Evolutionary conservation across 2,888 invertebrate genomes (phyloP), one percentile per base, ranked within the genome.

Genomic region (Acanthococcus lagerstroemiae): DNA sequence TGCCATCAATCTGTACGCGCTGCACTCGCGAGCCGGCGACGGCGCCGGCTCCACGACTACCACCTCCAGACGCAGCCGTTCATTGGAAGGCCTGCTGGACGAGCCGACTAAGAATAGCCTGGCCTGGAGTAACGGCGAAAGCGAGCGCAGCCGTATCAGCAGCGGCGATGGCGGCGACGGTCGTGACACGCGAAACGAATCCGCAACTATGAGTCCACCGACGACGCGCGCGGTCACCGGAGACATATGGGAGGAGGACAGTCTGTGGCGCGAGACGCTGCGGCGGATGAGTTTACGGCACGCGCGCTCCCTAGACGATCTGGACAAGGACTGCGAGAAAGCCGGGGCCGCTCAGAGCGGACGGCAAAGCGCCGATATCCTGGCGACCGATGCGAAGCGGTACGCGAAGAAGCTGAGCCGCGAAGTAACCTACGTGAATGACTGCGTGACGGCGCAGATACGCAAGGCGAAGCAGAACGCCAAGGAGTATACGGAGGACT

Each of bases 401-500:
- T 61, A 48, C 25, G 55, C 55, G 55, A 69, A 68, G 37, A 83
- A 80, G 73, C 78, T 87, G 61, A 83, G 81, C 17, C 79, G 87
- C n/a, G 86, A 84, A 66, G 88, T 85, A 0, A 88, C 85, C 2
- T 89, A 89, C 73, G 89, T 89, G 0, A 89, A 89, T 74, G 88
- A 85, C 56, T 22, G 69, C 66, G 27, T 70, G 55, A n/a, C 69
- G 25, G 58, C 52, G 50, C 63, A 60, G 57, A 58, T 50, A 52
- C 26, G 52, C 65, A 25, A 44, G 24, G 45, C 55, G 3, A 67
- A 68, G 48, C 27, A 66, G 44, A 67, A 68, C 50, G 67, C 67
- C 44, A 67, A 69, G 55, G 70, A 71, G 67, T 72, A 72, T 69
- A 73, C 74, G 66, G 74, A 73, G 27, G 73, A 73, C 46, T 74